Base-by-base conservation (phyloP, 2,113 vertebrate species). In the Leptodactylus fuscus region DNA sequence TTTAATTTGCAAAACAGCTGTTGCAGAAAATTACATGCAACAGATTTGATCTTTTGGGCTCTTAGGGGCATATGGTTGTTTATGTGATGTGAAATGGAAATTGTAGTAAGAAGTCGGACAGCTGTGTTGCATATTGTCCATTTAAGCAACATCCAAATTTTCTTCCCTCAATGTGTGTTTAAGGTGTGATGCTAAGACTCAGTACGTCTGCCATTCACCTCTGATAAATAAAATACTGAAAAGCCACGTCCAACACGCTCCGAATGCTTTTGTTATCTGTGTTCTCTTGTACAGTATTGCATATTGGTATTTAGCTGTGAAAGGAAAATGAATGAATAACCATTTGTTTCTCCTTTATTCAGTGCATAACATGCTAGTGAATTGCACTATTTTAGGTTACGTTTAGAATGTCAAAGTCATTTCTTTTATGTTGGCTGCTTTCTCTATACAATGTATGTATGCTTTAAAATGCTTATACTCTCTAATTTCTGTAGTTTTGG, bases 1-100 rank as follows among this genome's bases (percentile, higher is more conserved):
- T 84, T 84, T 70, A 85, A 85, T 85, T 85, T 85, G 83, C 32
- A 55, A 78, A 79, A 85, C 83, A 85, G 83, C 83, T 85, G 83
- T 79, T 85, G 74, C 83, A 79, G 83, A 85, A 85, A 85, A 85
- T 85, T 79, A 55, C 46, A 70, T 76, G 60, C 60, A 85, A 70
- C 83, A 85, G 75, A 85, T 78, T 85, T 85, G 83, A 79, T 85
- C 75, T 85, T 79, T 70, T 85, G 74, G 74, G 74, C 75, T 85
- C 83, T 85, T 79, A 70, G 75, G 75, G 83, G 83, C 83, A 85
- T 85, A 85, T 79, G 83, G 83, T 29, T 78, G 74, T 53, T 85
- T 75, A 65, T 79, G 76, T 79, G 46, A 79, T 85, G 48, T 69
- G 46, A 79, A 53, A 85, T 85, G 44, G 48, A 79, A 67, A 53